Evolutionary conservation across 2,113 vertebrate species (phyloP).

Genomic region (Ancistrus triradiatus): DNA sequence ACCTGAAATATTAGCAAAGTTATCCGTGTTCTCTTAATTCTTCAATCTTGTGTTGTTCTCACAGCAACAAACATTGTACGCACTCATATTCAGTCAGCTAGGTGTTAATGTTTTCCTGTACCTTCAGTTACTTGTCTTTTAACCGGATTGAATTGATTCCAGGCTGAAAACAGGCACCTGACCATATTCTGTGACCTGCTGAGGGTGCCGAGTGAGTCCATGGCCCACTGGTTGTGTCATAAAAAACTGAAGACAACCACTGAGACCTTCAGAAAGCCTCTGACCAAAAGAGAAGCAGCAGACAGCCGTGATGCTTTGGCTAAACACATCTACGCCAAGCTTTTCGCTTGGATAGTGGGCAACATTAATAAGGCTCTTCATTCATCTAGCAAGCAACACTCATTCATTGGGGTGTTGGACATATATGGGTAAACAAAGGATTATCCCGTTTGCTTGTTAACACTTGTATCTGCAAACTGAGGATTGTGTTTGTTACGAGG

Average conservation of each 20-base stretch:
- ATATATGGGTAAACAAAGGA: conserved; percentile 88
- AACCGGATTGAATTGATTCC: conserved; percentile 42
- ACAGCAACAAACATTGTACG: too few relatives aligned
- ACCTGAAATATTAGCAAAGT: too few relatives aligned
- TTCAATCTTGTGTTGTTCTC: too few relatives aligned
- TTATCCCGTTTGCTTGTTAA: not conserved
- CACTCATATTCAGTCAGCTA: too few relatives aligned
- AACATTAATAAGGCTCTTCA: conserved; percentile 85
- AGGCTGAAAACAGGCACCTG: conserved; percentile 84
- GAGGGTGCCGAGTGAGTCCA: conserved; percentile 84
- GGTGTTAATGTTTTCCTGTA: not conserved
- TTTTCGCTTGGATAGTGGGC: conserved; percentile 88
- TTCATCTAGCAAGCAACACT: conserved; percentile 78
- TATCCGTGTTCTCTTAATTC: too few relatives aligned
- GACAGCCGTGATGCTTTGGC: conserved; percentile 87
- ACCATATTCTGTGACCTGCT: conserved; percentile 86
- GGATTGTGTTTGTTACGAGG: not conserved
- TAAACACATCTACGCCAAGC: conserved; percentile 89
- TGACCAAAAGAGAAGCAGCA: conserved; percentile 80
- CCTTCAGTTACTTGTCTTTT: not conserved
- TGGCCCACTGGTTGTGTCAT: conserved; percentile 94
- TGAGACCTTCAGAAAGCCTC: conserved; percentile 86
- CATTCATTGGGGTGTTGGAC: conserved; percentile 93
- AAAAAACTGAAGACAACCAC: conserved; percentile 84
- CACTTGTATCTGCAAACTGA: not conserved